A percentile compares a stretch with the other conserved stretches of the same genome.
Conservation (phyloP, 2,797 vertebrate genomes). For the Smutsia temminckii region DNA sequence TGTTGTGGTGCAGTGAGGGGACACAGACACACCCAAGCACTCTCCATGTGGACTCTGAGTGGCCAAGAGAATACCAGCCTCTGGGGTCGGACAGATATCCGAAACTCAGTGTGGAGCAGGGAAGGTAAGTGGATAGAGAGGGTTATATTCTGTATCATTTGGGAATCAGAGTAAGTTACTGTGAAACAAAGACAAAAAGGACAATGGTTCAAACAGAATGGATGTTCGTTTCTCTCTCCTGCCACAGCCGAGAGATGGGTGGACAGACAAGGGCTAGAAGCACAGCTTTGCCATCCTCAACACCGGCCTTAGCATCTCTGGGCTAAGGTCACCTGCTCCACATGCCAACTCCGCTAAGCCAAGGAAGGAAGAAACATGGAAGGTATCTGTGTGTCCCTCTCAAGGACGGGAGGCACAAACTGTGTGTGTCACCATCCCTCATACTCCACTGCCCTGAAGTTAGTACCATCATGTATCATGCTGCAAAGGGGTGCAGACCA, state of each 20-base stretch:
- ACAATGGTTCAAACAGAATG: no score
- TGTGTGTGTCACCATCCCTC: background rate
- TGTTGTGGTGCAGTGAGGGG: rapidly evolving
- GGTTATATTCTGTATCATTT: rapidly evolving
- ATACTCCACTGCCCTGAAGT: background rate
- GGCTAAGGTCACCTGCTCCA: background rate
- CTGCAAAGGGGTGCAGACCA: background rate
- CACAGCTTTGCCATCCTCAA: background rate
- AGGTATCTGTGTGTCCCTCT: background rate
- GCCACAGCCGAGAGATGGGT: no score
- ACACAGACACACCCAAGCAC: background rate
- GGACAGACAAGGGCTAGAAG: no score
- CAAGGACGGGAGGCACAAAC: background rate
- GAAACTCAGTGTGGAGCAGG: rapidly evolving
- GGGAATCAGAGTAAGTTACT: background rate
- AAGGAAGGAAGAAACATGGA: background rate
- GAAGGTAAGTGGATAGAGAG: background rate
- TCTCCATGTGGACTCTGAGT: background rate
- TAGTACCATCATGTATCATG: rapidly evolving
- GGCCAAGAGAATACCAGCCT: no score
- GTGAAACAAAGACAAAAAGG: background rate
- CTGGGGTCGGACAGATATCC: background rate
- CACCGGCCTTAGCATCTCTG: rapidly evolving
- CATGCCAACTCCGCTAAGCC: background rate
- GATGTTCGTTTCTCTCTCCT: background rate